Percentiles rank a stretch among this genome's conserved stretches.
Conservation (phyloP, 1,140 invertebrate genomes). For the Scaptomyza graminum region DNA sequence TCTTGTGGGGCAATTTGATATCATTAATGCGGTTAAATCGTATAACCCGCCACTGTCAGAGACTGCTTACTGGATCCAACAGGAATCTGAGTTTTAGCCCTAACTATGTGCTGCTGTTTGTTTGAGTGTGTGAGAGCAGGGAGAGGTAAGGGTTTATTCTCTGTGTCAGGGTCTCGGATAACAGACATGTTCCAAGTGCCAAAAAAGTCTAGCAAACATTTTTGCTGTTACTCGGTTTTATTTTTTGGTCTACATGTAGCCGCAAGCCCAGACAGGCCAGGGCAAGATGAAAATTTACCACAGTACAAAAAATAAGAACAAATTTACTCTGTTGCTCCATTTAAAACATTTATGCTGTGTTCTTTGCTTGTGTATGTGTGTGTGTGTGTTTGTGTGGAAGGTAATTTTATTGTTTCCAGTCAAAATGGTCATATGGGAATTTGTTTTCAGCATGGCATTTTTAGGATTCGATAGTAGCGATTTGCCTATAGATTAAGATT, state of each 20-base stretch:
- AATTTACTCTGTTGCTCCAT: conserved; percentile 72
- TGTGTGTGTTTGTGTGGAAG: conserved; percentile 34
- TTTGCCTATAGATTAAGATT: conserved; percentile 72
- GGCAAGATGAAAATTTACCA: conserved; percentile 23
- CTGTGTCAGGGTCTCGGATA: conserved; percentile 11
- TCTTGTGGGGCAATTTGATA: conserved; percentile 29
- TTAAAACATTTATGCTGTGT: conserved; percentile 71
- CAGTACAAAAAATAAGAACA: conserved; percentile 26
- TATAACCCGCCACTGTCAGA: conserved; percentile 45
- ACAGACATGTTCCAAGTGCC: conserved; percentile 53
- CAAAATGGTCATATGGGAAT: conserved; percentile 78
- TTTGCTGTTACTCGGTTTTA: conserved; percentile 33
- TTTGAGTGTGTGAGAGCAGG: conserved; percentile 8
- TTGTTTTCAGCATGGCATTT: conserved; percentile 51
- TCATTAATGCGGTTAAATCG: conserved; percentile 70
- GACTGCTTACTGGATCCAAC: conserved; percentile 16
- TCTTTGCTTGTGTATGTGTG: conserved; percentile 1
- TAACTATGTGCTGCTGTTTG: neutral
- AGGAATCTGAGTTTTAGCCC: neutral
- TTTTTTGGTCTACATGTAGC: conserved; percentile 40
- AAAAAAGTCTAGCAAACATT: conserved; percentile 58
- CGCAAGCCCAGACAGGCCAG: conserved; percentile 14
- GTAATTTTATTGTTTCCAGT: conserved; percentile 77
- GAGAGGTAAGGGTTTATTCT: neutral
- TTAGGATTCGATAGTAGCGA: conserved; percentile 18